These are phyloP conservation scores for Brachionus angularis DNA, from an alignment of 1,140 invertebrate genomes.

Conservation along the genomic window DNA sequence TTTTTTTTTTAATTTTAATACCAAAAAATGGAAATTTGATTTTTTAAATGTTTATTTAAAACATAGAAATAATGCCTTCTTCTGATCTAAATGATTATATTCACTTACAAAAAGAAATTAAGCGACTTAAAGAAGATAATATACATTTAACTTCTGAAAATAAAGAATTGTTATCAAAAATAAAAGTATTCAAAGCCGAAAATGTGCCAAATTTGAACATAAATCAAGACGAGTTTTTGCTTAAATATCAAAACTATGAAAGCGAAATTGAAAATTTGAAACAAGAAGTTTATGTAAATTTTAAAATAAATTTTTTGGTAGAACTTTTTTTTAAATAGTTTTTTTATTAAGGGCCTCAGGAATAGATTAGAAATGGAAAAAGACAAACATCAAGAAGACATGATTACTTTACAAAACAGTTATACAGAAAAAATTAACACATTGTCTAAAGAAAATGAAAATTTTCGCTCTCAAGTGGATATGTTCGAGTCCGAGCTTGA, in stretches of 20 bases:
- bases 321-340: too few species aligned
- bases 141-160: conserved; percentile 17
- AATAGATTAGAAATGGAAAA: conserved; percentile 27
- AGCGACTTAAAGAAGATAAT: conserved; percentile 25
- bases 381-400: conserved; percentile 5
- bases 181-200: background rate
- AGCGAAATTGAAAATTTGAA: conserved; percentile 16
- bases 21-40: too few species aligned
- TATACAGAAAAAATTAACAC: conserved; percentile 13
- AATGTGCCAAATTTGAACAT: background rate
- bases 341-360: background rate
- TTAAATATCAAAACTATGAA: conserved; percentile 1
- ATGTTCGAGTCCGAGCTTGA: conserved; percentile 27
- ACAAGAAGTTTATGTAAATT: conserved; percentile 5
- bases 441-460: background rate
- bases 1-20: background rate
- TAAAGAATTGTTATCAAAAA: conserved; percentile 10
- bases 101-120: conserved; percentile 35
- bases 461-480: background rate
- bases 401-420: background rate
- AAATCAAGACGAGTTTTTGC: background rate
- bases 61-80: conserved; percentile 27
- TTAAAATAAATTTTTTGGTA: too few species aligned
- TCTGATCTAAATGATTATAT: conserved; percentile 40
- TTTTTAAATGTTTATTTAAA: background rate